Percentiles rank a stretch among this genome's conserved stretches.
These are phyloP conservation scores for Girardia tigrina DNA, from an alignment of 2,888 invertebrate genomes.

Conservation along the genomic window DNA sequence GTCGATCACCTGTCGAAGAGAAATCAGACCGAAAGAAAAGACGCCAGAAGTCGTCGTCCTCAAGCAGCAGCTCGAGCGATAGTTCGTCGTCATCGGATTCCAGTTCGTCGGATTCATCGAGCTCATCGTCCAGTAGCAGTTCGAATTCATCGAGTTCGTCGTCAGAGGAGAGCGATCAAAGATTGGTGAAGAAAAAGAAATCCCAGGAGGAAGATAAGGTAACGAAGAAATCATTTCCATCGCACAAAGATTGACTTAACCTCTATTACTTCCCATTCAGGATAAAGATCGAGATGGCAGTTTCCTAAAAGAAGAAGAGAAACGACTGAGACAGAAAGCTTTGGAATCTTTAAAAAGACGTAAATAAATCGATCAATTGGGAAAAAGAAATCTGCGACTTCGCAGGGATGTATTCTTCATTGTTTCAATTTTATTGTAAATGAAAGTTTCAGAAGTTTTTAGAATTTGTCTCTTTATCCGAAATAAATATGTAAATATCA, in stretches of 20 bases:
- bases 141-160: background rate
- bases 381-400: background rate
- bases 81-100: background rate
- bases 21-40: background rate
- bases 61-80: background rate
- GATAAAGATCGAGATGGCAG: background rate
- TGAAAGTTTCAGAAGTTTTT: background rate
- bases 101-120: background rate
- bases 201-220: background rate
- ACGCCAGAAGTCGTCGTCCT: background rate
- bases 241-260: too few species aligned
- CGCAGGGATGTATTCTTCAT: background rate
- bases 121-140: background rate
- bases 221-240: too few species aligned
- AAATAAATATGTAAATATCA: slow-evolving; percentile 9
- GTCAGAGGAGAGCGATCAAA: background rate
- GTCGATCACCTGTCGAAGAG: background rate
- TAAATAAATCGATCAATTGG: too few species aligned
- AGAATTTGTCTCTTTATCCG: slow-evolving; percentile 8
- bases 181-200: background rate
- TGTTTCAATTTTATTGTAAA: slow-evolving; percentile 23
- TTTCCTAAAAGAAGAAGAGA: slow-evolving; percentile 13
- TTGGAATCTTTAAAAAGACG: slow-evolving; percentile 23
- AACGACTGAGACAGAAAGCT: slow-evolving; percentile 6
- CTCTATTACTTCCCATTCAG: too few species aligned